Evolutionary conservation across 1,140 invertebrate genomes (phyloP).

Genomic region (Heliconius hermathena): DNA sequence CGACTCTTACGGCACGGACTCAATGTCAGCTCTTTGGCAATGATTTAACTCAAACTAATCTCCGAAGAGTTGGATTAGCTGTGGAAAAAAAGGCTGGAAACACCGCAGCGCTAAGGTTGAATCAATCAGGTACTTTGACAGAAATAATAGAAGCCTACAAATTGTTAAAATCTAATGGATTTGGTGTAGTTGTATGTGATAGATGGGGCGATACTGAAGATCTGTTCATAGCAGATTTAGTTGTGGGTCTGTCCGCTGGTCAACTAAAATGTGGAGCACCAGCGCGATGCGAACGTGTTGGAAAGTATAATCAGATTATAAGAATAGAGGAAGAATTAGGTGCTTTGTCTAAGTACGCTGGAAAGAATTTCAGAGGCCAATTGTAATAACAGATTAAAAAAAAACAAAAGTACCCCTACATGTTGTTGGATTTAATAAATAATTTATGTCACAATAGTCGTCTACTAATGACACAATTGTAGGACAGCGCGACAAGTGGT

Average conservation of each 20-base stretch:
- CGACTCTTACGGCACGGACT: constrained; percentile 87
- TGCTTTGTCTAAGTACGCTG: constrained; percentile 93
- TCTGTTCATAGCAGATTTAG: constrained; percentile 97
- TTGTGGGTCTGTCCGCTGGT: constrained; percentile 97
- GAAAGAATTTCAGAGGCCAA: constrained; percentile 91
- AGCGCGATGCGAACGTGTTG: constrained; percentile 97
- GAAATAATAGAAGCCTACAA: constrained; percentile 97
- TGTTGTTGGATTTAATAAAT: neutral
- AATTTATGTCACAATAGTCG: neutral
- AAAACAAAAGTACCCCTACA: neutral
- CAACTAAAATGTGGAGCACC: constrained; percentile 99
- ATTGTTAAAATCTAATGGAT: constrained; percentile 93
- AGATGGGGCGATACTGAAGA: constrained; percentile 97
- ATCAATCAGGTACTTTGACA: constrained; percentile 97
- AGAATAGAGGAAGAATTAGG: constrained; percentile 99
- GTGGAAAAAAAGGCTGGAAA: constrained; percentile 98
- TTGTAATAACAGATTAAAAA: constrained; percentile 23
- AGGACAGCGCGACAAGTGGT: constrained; percentile 50
- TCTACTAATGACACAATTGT: neutral
- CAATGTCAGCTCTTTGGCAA: constrained; percentile 95
- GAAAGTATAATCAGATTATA: constrained; percentile 99
- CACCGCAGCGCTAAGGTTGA: constrained; percentile 96
- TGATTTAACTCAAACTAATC: constrained; percentile 94
- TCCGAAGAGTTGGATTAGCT: constrained; percentile 94
- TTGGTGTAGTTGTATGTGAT: constrained; percentile 98